Base-by-base conservation (phyloP, 2,113 vertebrate genomes). In the Peucedramus taeniatus region DNA sequence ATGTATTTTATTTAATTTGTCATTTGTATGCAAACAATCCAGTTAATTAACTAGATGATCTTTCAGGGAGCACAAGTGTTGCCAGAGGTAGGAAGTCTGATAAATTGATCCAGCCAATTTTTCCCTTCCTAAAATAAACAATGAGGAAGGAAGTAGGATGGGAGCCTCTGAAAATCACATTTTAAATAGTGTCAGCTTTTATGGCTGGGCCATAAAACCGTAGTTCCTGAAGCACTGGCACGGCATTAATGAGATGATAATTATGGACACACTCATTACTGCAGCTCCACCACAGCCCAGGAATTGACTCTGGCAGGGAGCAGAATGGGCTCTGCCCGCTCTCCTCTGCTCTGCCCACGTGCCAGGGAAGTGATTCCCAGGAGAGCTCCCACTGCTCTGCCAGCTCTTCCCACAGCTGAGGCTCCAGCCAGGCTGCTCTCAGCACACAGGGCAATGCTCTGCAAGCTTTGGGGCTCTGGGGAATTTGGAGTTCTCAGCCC, bases 221-320 rank as follows among this genome's bases (percentile, higher is more conserved):
- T 3, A 50, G 84, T 35, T 85, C 82, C 83, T 82, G 83, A 63
- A 94, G 90, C 31, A 11, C 66, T 22, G 70, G 70, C 70, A 76
- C 7, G 47, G 78, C 53, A 22, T 70, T 93, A 85, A 96, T 74
- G 75, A 89, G 85, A 71, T 44, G 50, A 44, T 87, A 91, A 76
- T 91, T 83, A 47, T 28, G 84, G 78, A 37, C 60, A 47, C 3
- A 1, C 39, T 92, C 70, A 47, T 83, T 82, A 54, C 61, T 93
- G 93, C 93, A 91, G 93, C 91, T 91, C 78, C 93, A 65, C 59
- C 87, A 77, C 78, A 91, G 40, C 61, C 53, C 91, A 72, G 81
- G 89, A 83, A 77, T 14, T 79, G 74, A 6, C 37, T 20, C 28
- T 0, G 1, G 53, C 26, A 7, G 3, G 0, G 30, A 49, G 47